These are phyloP conservation scores for Rafetus swinhoei DNA, from an alignment of 2,113 vertebrate genomes.

Conservation along the genomic window DNA sequence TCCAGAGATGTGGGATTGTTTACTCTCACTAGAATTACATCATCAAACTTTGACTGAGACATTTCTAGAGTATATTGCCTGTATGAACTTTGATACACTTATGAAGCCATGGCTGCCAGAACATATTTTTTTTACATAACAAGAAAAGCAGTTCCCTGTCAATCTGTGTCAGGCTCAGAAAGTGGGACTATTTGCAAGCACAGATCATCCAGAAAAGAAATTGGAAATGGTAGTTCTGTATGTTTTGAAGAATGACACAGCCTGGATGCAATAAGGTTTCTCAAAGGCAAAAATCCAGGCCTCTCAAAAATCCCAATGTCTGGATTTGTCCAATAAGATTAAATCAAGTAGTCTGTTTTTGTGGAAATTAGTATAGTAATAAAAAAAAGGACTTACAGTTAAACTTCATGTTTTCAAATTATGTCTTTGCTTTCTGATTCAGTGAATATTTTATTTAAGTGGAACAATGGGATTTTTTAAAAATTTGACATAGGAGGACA, in stretches of 20 bases:
- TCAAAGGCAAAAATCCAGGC: neutral
- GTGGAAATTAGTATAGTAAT: neutral
- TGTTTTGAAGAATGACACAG: neutral
- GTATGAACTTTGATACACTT: neutral
- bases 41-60: neutral
- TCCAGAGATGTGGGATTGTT: neutral
- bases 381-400: rapidly evolving
- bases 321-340: neutral
- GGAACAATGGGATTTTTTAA: neutral
- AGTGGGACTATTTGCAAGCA: slow-evolving; percentile 31
- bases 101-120: neutral
- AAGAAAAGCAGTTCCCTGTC: slow-evolving; percentile 50
- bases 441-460: neutral
- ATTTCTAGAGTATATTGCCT: neutral
- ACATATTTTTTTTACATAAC: neutral
- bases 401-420: neutral
- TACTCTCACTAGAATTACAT: neutral
- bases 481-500: neutral
- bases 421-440: neutral
- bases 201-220: slow-evolving; percentile 58
- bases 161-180: neutral
- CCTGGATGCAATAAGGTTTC: neutral
- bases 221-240: neutral
- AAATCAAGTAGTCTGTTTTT: neutral
- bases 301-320: neutral